Percentiles rank a stretch among this genome's conserved stretches.
phyloP scores from a whole-genome alignment of 2,888 invertebrate species.

The Drosophila hamatofila region DNA sequence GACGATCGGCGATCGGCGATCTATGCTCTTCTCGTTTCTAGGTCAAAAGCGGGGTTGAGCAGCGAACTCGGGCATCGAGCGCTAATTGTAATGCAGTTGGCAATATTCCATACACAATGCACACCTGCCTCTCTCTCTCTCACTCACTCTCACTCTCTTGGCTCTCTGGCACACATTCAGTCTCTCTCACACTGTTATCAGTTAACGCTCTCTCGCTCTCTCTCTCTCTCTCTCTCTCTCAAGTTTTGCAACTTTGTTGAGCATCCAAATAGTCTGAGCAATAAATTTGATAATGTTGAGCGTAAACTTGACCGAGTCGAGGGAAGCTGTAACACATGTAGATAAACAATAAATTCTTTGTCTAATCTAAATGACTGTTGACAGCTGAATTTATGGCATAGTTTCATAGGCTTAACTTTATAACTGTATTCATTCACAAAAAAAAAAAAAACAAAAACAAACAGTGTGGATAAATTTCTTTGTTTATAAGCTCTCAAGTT shows the following conservation, averaged over 20 bases:
- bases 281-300: conserved; percentile 14
- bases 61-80: neutral
- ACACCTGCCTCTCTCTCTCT: neutral
- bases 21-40: neutral
- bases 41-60: neutral
- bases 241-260: conserved; percentile 24
- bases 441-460: too few relatives aligned
- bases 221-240: conserved; percentile 8
- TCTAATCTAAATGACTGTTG: conserved; percentile 1
- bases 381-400: conserved; percentile 1
- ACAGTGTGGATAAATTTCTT: neutral
- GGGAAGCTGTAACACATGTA: neutral
- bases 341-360: conserved; percentile 3
- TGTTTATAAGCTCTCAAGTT: neutral
- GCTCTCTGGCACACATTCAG: neutral
- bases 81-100: conserved; percentile 28
- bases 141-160: neutral
- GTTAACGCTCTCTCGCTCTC: neutral
- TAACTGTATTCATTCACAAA: neutral
- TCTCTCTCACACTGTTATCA: conserved; percentile 10
- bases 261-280: conserved; percentile 18
- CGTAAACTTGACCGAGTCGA: conserved; percentile 1
- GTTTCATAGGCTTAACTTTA: neutral
- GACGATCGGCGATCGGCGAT: neutral
- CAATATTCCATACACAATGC: conserved; percentile 34